phyloP scores from a whole-genome alignment of 2,113 vertebrate species.

The Anhinga rufa region DNA sequence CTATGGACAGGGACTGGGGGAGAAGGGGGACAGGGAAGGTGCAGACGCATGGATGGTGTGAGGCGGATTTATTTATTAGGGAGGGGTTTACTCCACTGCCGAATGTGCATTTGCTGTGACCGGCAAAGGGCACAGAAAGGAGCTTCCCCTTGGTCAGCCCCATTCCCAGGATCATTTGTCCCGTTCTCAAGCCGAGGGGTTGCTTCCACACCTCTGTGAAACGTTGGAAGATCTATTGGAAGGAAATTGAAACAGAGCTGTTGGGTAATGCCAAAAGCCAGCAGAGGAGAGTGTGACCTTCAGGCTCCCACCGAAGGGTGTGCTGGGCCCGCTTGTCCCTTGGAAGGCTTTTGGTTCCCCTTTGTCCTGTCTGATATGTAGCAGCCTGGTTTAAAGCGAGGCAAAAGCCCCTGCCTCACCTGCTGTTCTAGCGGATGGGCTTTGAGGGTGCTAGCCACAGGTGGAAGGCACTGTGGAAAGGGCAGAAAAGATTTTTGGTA shows the following conservation, averaged over 20 bases:
- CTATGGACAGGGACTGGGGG: not conserved
- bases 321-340: not conserved
- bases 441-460: not conserved
- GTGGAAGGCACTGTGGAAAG: not conserved
- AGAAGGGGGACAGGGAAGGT: not conserved
- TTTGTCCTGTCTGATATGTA: not conserved
- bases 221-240: slow-evolving; percentile 6
- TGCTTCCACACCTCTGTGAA: not conserved
- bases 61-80: not conserved
- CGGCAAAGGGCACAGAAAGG: not conserved
- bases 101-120: not conserved
- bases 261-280: slow-evolving; percentile 40
- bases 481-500: not conserved
- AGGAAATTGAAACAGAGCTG: not conserved
- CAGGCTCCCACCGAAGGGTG: slow-evolving; percentile 75
- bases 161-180: not conserved
- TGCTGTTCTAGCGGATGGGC: not conserved
- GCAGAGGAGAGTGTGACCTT: slow-evolving; percentile 70
- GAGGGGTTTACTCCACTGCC: not conserved
- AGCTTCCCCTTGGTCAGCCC: not conserved
- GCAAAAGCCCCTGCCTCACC: not conserved
- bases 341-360: not conserved
- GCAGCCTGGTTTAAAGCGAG: not conserved
- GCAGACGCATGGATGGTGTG: not conserved
- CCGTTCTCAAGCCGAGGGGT: not conserved